Conservation (phyloP, 2,797 vertebrate genomes). For the Erpetoichthys calabaricus region DNA sequence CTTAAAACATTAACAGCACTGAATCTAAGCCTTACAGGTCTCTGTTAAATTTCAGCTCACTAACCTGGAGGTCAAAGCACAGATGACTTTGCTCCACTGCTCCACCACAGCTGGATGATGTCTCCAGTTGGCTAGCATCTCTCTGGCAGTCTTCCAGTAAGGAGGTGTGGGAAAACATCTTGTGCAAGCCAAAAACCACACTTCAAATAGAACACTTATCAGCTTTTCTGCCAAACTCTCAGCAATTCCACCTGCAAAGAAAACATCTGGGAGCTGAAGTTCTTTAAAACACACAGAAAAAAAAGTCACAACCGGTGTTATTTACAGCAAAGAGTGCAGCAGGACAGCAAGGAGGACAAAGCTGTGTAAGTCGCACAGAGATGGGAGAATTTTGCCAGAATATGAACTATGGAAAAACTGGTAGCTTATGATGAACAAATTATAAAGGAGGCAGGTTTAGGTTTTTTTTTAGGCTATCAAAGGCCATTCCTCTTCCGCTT, state of each 20-base stretch:
- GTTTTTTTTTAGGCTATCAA: too few relatives aligned
- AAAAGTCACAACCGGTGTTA: neutral
- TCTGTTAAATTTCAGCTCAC: constrained; percentile 4
- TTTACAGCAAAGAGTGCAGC: too few relatives aligned
- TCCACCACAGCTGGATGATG: constrained; percentile 79
- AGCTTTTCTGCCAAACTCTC: constrained; percentile 80
- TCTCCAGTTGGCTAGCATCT: constrained; percentile 84
- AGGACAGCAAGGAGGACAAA: too few relatives aligned
- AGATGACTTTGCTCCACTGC: constrained; percentile 79
- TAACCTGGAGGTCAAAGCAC: constrained; percentile 79
- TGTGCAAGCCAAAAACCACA: constrained; percentile 76
- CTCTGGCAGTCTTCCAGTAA: constrained; percentile 83
- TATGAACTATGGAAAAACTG: too few relatives aligned
- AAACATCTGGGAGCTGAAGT: neutral
- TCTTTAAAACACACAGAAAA: neutral
- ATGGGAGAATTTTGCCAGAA: too few relatives aligned
- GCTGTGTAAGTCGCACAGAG: too few relatives aligned
- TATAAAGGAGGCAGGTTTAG: too few relatives aligned
- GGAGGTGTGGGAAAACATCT: constrained; percentile 79
- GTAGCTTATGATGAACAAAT: too few relatives aligned
- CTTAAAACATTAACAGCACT: too few relatives aligned
- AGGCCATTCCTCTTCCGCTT: too few relatives aligned
- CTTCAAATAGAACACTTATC: constrained; percentile 77
- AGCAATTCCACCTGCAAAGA: constrained; percentile 57
- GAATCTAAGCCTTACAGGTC: too few relatives aligned